Conservation (phyloP, 1,140 invertebrate species). For the Solenopsis fugax region DNA sequence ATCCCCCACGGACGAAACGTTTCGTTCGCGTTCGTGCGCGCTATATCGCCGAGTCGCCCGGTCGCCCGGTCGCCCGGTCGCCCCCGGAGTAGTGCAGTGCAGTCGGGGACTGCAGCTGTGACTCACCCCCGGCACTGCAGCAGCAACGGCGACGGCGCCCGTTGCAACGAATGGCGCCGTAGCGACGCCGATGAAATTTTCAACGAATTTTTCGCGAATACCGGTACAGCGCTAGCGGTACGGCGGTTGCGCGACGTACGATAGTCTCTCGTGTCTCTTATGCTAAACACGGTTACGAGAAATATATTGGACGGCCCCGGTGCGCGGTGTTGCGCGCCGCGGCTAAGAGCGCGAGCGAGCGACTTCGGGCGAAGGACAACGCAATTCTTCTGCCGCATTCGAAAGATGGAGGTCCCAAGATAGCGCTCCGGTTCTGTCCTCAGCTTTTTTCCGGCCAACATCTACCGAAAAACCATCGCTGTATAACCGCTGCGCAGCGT, state of each 20-base stretch:
- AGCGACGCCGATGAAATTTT: slow-evolving; percentile 70
- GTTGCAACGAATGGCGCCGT: slow-evolving; percentile 67
- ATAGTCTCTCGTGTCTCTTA: slow-evolving; percentile 46
- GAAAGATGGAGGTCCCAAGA: slow-evolving; percentile 23
- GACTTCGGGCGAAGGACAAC: slow-evolving; percentile 22
- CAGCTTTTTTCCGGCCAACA: neutral
- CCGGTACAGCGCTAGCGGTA: neutral
- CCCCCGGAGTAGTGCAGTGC: slow-evolving; percentile 48
- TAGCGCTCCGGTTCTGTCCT: neutral
- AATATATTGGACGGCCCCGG: slow-evolving; percentile 34
- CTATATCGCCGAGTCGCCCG: slow-evolving; percentile 33
- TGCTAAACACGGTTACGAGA: slow-evolving; percentile 45
- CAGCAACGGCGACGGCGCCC: slow-evolving; percentile 35
- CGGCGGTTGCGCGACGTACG: slow-evolving; percentile 16
- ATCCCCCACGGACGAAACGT: slow-evolving; percentile 68
- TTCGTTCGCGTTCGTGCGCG: slow-evolving; percentile 62
- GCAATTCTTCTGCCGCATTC: slow-evolving; percentile 41
- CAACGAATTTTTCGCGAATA: slow-evolving; percentile 70
- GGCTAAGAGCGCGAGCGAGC: neutral
- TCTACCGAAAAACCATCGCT: neutral
- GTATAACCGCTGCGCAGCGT: neutral
- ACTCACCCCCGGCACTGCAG: slow-evolving; percentile 58
- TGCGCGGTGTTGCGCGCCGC: slow-evolving; percentile 7
- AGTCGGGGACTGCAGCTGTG: slow-evolving; percentile 67
- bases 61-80: too few relatives aligned